phyloP scores from a whole-genome alignment of 1,140 invertebrate genomes.

The Myzus persicae region DNA sequence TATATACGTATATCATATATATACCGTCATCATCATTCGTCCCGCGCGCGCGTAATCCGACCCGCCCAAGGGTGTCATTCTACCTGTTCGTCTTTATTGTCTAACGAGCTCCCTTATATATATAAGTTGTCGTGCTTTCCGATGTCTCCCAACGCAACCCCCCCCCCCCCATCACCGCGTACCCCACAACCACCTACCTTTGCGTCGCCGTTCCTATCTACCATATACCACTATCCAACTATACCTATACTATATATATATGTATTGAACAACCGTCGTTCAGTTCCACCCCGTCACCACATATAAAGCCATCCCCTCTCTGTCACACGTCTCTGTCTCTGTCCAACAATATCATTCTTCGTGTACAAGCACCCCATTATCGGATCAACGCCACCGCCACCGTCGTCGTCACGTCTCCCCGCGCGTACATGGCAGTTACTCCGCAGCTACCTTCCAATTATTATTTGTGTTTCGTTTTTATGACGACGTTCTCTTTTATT shows the following conservation, averaged over 20 bases:
- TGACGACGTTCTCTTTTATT: conserved; percentile 19
- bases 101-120: conserved; percentile 52
- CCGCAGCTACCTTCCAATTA: conserved; percentile 32
- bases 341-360: background rate
- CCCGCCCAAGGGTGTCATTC: conserved; percentile 56
- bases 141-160: background rate
- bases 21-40: background rate
- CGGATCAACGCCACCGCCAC: conserved; percentile 17
- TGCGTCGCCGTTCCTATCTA: background rate
- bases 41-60: conserved; percentile 39
- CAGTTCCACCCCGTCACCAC: background rate
- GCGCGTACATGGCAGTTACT: background rate
- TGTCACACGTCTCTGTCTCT: background rate
- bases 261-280: background rate
- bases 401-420: background rate
- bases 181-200: background rate
- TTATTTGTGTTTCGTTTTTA: conserved; percentile 44
- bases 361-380: background rate
- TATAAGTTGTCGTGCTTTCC: conserved; percentile 31
- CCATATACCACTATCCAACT: background rate
- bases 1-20: background rate
- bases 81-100: conserved; percentile 58
- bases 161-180: background rate
- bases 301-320: background rate
- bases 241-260: background rate